Conservation (phyloP, 1,140 invertebrate genomes). For the Lepidurus packardi region DNA sequence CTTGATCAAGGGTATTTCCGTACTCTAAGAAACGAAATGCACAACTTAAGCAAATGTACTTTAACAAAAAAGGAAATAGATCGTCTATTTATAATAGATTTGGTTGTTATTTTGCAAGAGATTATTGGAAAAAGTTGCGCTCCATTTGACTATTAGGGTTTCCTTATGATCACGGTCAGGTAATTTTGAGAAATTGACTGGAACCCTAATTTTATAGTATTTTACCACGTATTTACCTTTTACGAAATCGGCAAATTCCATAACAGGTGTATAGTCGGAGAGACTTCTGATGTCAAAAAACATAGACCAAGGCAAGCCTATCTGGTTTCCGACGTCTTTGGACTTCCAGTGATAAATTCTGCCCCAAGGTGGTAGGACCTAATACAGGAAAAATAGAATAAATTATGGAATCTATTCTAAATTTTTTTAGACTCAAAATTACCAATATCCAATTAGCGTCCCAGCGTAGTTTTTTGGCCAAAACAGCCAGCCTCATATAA, state of each 20-base stretch:
- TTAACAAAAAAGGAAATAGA: not conserved
- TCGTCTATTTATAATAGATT: not conserved
- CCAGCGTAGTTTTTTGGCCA: slow-evolving; percentile 56
- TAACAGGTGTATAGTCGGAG: slow-evolving; percentile 69
- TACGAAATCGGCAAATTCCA: slow-evolving; percentile 81
- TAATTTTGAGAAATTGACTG: not conserved
- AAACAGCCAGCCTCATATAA: slow-evolving; percentile 81
- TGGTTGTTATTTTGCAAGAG: too few species aligned
- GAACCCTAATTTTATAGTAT: slow-evolving; percentile 17
- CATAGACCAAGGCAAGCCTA: slow-evolving; percentile 61
- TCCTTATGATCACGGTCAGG: not conserved
- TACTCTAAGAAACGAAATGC: slow-evolving; percentile 41
- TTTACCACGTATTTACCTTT: too few species aligned
- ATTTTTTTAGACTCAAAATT: too few species aligned
- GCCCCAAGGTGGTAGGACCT: slow-evolving; percentile 84
- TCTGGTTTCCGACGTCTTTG: slow-evolving; percentile 48
- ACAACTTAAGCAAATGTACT: not conserved
- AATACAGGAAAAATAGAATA: slow-evolving; percentile 42
- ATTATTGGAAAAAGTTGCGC: not conserved
- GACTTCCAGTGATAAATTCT: slow-evolving; percentile 84
- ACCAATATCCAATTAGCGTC: slow-evolving; percentile 51
- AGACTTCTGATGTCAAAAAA: slow-evolving; percentile 86
- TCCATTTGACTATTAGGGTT: not conserved
- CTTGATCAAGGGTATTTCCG: slow-evolving; percentile 57
- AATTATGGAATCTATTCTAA: not conserved